Base-by-base conservation (phyloP, 2,888 invertebrate genomes). In the Philopedon plagiatum region DNA sequence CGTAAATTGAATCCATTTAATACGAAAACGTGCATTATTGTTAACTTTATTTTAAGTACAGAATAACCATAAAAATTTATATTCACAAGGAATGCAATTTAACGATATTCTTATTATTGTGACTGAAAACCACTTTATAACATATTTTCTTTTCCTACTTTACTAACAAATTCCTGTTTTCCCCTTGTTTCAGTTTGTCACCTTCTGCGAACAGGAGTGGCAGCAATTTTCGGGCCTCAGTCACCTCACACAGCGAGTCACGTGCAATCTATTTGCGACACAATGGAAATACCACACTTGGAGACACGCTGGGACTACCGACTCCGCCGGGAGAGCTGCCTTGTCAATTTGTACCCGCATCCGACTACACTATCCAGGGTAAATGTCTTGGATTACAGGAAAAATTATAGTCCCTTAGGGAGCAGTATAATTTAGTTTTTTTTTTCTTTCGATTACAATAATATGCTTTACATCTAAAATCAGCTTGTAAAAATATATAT, bases 241-340 rank as follows among this genome's bases (percentile, higher is more conserved):
- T 95, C 95, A 57, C 91, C 94, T 1, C 93, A 94, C 71, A 95
- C 96, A 1, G 95, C 96, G 23, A 94, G 94, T 74, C 97, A 97
- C 86, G 96, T 97, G 41, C 97, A 97, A 87, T 96, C 96, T 78
- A 96, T 98, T 83, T 97, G 97, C 85, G 97, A 97, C 86, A 95
- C 96, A 57, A 94, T 97, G 93, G 96, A 97, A 86, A 93, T 98
- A 79, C 98, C 98, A 0, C 97, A 98, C 86, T 89, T 98, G 83
- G 97, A 97, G 86, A 96, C 97, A 76, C 91, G 96, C 78, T 97
- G 97, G 97, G 96, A 97, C 87, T 96, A 94, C 85, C 88, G 95
- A 57, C 90, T 94, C 39, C 88, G 94, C 75, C 88, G 94, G 71
- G 96, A 97, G 85, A 95, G 94, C 82, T 97, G 96, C 84, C 91